These are phyloP conservation scores for Microctonus hyperodae DNA, from an alignment of 2,888 invertebrate species.

Conservation along the genomic window DNA sequence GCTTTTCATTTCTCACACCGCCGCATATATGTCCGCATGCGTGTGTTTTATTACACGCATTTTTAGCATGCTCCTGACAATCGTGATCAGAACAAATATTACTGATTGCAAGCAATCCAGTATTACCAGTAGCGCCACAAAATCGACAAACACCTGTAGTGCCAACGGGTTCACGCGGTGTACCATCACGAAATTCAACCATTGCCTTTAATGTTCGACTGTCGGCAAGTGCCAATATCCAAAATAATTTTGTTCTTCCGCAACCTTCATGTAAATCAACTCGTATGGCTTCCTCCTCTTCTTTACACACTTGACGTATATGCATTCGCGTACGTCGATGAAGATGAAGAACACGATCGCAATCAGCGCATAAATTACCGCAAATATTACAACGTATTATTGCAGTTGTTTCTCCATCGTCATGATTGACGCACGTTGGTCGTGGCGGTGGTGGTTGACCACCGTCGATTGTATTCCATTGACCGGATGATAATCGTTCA, in stretches of 20 bases:
- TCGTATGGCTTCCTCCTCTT: constrained; percentile 94
- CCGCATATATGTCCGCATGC: constrained; percentile 93
- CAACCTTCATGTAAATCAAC: constrained; percentile 98
- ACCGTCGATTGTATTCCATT: constrained; percentile 74
- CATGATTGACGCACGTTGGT: constrained; percentile 94
- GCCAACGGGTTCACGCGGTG: constrained; percentile 64
- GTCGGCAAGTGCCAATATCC: constrained; percentile 93
- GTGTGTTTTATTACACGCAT: constrained; percentile 84
- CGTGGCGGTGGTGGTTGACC: constrained; percentile 66
- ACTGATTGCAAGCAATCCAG: constrained; percentile 87
- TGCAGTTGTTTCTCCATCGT: constrained; percentile 91
- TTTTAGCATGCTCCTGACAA: constrained; percentile 82
- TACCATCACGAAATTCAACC: constrained; percentile 87
- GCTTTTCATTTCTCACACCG: constrained; percentile 85
- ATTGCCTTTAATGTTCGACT: constrained; percentile 89
- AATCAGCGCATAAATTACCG: constrained; percentile 93
- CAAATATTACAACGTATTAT: constrained; percentile 92
- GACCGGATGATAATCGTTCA: constrained; percentile 79
- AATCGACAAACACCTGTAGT: constrained; percentile 83
- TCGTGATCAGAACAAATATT: constrained; percentile 94
- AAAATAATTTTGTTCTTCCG: constrained; percentile 93
- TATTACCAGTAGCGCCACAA: constrained; percentile 83
- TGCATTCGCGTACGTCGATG: constrained; percentile 87
- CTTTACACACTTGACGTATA: constrained; percentile 90
- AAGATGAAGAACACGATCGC: constrained; percentile 93